phyloP scores from a whole-genome alignment of 1,140 invertebrate genomes.

The Pogonomyrmex californicus region DNA sequence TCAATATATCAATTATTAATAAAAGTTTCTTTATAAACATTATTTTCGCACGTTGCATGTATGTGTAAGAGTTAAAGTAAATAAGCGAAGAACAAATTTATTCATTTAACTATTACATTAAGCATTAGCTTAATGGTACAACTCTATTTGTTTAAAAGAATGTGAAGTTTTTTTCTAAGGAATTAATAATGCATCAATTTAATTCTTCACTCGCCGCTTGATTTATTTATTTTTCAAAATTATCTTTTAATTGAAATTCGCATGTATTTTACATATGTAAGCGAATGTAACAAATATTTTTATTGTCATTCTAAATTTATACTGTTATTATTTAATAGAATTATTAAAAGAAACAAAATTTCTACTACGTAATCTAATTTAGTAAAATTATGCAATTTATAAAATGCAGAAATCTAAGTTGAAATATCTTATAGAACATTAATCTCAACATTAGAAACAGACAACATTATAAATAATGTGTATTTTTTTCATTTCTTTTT shows the following conservation, averaged over 20 bases:
- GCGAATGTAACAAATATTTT: constrained; percentile 11
- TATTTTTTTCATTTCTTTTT: not conserved
- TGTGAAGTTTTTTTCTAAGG: not conserved
- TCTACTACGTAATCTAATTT: not conserved
- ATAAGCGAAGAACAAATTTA: constrained; percentile 16
- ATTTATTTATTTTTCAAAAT: constrained; percentile 35
- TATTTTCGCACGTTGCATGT: not conserved
- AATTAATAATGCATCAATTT: constrained; percentile 44
- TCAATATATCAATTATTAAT: not conserved
- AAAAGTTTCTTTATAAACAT: not conserved
- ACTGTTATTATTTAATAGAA: not conserved
- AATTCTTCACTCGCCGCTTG: not conserved
- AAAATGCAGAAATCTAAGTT: not conserved
- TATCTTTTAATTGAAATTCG: constrained; percentile 11
- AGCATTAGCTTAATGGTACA: not conserved
- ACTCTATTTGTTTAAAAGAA: constrained; percentile 44
- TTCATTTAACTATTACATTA: constrained; percentile 8
- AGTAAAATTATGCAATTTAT: not conserved
- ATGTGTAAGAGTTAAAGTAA: constrained; percentile 2
- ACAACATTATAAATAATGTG: not conserved
- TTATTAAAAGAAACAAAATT: not conserved
- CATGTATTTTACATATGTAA: not conserved
- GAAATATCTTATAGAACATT: not conserved
- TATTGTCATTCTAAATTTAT: not conserved
- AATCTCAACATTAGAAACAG: not conserved